phyloP scores from a whole-genome alignment of 2,113 vertebrate genomes.

The Nerophis ophidion region DNA sequence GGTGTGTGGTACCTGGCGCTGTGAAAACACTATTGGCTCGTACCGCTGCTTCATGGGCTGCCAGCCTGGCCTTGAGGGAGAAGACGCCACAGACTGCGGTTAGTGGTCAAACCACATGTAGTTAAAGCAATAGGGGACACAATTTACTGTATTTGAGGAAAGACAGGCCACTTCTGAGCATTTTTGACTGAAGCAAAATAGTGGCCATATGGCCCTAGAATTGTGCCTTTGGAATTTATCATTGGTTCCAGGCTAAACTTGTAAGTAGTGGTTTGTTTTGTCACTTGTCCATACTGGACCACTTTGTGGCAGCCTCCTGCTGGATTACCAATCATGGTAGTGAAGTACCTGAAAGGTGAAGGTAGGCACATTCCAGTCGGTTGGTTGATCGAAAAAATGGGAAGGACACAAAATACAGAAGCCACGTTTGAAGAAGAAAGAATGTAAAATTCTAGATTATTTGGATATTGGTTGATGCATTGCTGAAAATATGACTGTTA shows the following conservation, averaged over 20 bases:
- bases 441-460: too few relatives aligned
- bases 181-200: slow-evolving; percentile 2
- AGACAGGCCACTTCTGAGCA: slow-evolving; percentile 9
- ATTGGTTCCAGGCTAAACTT: neutral
- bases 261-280: neutral
- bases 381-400: too few relatives aligned
- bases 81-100: slow-evolving; percentile 60
- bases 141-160: slow-evolving; percentile 12
- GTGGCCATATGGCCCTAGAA: neutral
- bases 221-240: neutral
- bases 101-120: slow-evolving; percentile 34
- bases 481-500: too few relatives aligned
- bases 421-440: too few relatives aligned
- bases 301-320: too few relatives aligned
- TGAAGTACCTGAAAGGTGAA: too few relatives aligned
- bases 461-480: too few relatives aligned
- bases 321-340: too few relatives aligned
- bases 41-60: slow-evolving; percentile 69
- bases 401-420: too few relatives aligned
- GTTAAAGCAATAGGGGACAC: slow-evolving; percentile 14
- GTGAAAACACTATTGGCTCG: slow-evolving; percentile 75
- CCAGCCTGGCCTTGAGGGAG: slow-evolving; percentile 54
- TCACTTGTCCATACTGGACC: too few relatives aligned
- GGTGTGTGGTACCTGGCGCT: slow-evolving; percentile 68
- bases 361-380: too few relatives aligned